These are phyloP conservation scores for Nowickia ferox DNA, from an alignment of 2,888 invertebrate genomes.

Conservation along the genomic window DNA sequence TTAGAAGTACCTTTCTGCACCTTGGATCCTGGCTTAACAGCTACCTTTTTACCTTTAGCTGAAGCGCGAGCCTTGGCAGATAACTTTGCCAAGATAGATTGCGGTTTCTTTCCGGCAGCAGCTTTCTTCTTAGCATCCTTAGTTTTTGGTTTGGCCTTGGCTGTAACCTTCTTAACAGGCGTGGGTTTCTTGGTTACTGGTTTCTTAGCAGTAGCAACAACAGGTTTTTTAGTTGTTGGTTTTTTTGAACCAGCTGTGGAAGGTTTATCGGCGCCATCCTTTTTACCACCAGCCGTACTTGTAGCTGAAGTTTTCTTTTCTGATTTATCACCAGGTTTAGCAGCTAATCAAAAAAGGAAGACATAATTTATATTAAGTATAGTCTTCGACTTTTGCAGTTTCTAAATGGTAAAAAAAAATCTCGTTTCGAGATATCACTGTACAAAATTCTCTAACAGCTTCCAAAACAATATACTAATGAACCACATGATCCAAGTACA, in stretches of 20 bases:
- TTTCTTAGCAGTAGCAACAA: slow-evolving; percentile 69
- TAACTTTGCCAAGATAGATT: slow-evolving; percentile 81
- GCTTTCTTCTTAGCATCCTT: slow-evolving; percentile 82
- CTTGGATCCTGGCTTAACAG: slow-evolving; percentile 79
- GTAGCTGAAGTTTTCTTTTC: slow-evolving; percentile 83
- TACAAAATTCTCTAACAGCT: too few species aligned
- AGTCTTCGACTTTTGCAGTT: too few species aligned
- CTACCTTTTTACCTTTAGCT: slow-evolving; percentile 80
- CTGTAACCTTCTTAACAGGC: slow-evolving; percentile 80
- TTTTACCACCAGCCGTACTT: slow-evolving; percentile 83
- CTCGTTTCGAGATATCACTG: too few species aligned
- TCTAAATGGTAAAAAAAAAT: not conserved
- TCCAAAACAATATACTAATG: too few species aligned
- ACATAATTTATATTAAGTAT: not conserved
- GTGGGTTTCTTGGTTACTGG: slow-evolving; percentile 82
- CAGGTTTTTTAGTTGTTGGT: slow-evolving; percentile 83
- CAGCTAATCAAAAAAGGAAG: slow-evolving; percentile 76
- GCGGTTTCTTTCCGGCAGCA: slow-evolving; percentile 81
- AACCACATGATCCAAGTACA: too few species aligned
- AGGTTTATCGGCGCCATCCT: slow-evolving; percentile 79
- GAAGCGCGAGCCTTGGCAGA: slow-evolving; percentile 83
- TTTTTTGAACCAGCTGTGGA: slow-evolving; percentile 80
- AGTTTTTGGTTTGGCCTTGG: slow-evolving; percentile 79
- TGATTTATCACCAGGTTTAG: slow-evolving; percentile 85
- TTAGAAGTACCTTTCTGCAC: slow-evolving; percentile 85